Conservation (phyloP, 2,113 vertebrate genomes). For the Zapornia atra region DNA sequence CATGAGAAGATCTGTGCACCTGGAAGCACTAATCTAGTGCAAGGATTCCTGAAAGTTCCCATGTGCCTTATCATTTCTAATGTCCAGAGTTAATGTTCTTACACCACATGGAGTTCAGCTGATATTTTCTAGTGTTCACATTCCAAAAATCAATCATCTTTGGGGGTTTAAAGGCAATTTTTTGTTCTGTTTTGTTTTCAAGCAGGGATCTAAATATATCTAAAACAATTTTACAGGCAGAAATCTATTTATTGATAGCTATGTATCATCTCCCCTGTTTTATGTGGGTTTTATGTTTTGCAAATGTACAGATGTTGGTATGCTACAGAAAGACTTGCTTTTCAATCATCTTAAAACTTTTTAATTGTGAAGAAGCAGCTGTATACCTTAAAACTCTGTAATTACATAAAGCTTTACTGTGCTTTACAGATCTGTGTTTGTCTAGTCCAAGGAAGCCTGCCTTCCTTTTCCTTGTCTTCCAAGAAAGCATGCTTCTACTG, state of each 20-base stretch:
- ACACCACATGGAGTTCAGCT: neutral
- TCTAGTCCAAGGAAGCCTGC: neutral
- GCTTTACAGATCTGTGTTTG: neutral
- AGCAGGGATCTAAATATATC: neutral
- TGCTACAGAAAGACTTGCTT: neutral
- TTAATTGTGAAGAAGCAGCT: neutral
- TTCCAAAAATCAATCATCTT: neutral
- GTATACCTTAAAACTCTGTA: neutral
- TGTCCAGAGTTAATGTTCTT: neutral
- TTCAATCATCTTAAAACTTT: neutral
- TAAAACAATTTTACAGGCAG: neutral
- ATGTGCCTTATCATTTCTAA: neutral
- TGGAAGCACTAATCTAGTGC: neutral
- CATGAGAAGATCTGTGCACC: neutral
- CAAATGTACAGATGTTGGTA: neutral
- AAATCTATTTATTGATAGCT: neutral
- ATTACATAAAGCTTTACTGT: neutral
- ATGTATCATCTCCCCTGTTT: neutral
- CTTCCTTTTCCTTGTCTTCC: neutral
- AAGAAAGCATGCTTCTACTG: neutral
- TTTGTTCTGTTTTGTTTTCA: neutral
- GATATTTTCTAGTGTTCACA: neutral
- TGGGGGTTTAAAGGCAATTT: neutral
- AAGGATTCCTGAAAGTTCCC: neutral
- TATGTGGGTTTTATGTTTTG: neutral